Base-by-base conservation (phyloP, 2,113 vertebrate species). In the Trichechus manatus region DNA sequence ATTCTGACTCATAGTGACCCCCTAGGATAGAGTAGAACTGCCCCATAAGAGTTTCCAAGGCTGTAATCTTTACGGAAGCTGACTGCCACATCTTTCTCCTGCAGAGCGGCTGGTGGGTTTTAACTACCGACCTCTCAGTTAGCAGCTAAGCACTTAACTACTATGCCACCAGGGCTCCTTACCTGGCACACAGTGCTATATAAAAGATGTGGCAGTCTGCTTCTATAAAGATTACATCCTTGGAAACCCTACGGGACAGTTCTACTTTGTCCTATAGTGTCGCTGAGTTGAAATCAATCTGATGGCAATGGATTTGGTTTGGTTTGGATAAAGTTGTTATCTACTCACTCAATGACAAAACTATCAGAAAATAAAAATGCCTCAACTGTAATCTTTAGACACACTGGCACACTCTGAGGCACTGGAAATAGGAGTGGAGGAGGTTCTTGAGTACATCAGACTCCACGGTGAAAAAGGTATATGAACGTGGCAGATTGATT, bases 281-380 rank as follows among this genome's bases (percentile, higher is more conserved):
- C 9, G 1, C 64, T 68, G 64, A 68, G 31, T 68, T 9, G 6
- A 4, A 68, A 8, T 33, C 25, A 33, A 20, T 11, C 33, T 14
- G 9, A 31, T 6, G 15, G 29, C 64, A 68, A 68, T 7, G 31
- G 15, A 27, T 14, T 11, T 15, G 29, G 64, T 33, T 33, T 33
- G 15, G 11, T 33, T 15, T 68, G 64, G 64, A 1, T 61, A 68
- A 93, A 23, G 25, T 36, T 84, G 25, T 66, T 39, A 92, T 63
- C 64, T 70, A 89, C 23, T 10, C 27, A 89, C 29, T 84, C 50
- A 33, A 31, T 66, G 64, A 44, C 59, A 92, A 96, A 97, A 89
- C 56, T 83, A 79, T n/a, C 33, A 96, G 31, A 79, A 84, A 97
- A 89, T 23, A 74, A 88, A 95, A 87, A 39, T 29, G 59, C 15